These are phyloP conservation scores for Ondatra zibethicus DNA, from an alignment of 2,113 vertebrate species.

Conservation along the genomic window DNA sequence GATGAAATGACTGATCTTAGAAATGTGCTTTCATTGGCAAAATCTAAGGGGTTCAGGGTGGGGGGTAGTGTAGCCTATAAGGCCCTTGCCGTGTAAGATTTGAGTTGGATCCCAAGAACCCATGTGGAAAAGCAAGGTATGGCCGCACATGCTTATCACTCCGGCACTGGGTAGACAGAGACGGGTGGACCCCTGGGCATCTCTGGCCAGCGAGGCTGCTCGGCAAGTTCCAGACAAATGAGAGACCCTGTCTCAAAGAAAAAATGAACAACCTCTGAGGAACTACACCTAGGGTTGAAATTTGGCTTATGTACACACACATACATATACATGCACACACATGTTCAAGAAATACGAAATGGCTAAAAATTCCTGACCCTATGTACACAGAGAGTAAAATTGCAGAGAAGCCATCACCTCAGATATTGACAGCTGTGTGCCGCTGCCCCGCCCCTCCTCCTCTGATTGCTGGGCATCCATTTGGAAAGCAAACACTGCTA, in stretches of 20 bases:
- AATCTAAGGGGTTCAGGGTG: neutral
- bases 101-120: neutral
- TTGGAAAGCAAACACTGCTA: constrained; percentile 40
- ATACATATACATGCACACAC: neutral
- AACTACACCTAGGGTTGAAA: neutral
- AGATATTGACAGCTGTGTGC: neutral
- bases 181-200: neutral
- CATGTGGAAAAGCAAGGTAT: neutral
- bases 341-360: neutral
- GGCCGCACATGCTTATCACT: neutral
- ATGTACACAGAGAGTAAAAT: neutral
- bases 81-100: neutral
- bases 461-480: constrained; percentile 22
- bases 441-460: neutral
- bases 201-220: neutral
- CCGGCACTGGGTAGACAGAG: neutral
- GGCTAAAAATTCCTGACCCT: neutral
- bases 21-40: constrained; percentile 29
- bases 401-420: neutral
- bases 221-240: no score
- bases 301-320: neutral
- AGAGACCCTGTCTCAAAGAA: no score
- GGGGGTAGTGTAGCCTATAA: neutral
- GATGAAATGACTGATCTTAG: neutral
- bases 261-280: neutral